Evolutionary conservation across 2,113 vertebrate species (phyloP), one percentile per base, ranked within the genome.

Genomic region (Amphilophus citrinellus): DNA sequence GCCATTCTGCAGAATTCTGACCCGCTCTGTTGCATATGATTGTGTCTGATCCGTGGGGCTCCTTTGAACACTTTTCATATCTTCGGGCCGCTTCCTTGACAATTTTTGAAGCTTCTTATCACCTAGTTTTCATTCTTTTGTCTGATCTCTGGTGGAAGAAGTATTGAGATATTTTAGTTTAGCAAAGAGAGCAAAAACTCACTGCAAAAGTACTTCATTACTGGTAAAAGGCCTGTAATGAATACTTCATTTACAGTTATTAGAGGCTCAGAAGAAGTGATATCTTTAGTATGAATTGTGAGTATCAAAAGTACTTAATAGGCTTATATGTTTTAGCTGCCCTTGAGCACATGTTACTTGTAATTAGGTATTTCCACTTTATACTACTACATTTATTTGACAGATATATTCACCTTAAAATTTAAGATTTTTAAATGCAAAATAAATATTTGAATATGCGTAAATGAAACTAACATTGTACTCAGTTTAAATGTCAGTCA

Each of bases 21-120:
- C 56, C 62, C 65, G 82, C 83, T 77, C 50, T 30, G 62, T 47
- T 85, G 63, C 44, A 47, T 59, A 13, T 57, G 10, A 24, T 37
- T 58, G 76, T 39, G 47, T 85, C 58, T 79, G 76, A 86, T 87
- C 50, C 8, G 3, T 18, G 20, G 7, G 39, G 35, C 65, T 82
- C 56, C 62, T 86, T 84, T 79, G 60, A 82, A 20, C 15, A 32
- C 24, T 76, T 84, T 71, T 78, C 59, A 88, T 61, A 79, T 60
- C 53, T 50, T 56, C 2, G 1, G 6, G 22, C 17, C 13, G n/a
- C 10, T 37, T 65, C 62, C 61, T 44, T 68, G 44, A 57, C 47
- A 6, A 75, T 44, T 53, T 68, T 73, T 27, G n/a, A 61, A 27
- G 35, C 37, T 60, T 61, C 37, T 61, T 77, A 61, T 73, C 68